Percentiles rank a stretch among this genome's conserved stretches.
Evolutionary conservation across 2,113 vertebrate species (phyloP).

Genomic region (Phoxinus phoxinus): DNA sequence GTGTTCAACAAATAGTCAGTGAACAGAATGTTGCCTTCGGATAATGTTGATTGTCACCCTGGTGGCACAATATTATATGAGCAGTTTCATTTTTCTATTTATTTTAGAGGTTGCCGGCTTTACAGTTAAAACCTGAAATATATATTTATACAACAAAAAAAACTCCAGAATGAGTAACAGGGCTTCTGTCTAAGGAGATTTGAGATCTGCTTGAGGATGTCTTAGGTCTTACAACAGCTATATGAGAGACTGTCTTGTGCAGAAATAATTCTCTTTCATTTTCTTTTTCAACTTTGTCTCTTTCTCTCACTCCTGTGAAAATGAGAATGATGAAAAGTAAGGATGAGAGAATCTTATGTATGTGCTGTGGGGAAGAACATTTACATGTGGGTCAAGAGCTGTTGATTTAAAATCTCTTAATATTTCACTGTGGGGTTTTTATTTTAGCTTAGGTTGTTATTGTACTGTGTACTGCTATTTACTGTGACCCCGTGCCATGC

Average conservation of each 20-base stretch:
- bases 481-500: conserved; percentile 9
- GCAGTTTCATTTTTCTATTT: not conserved
- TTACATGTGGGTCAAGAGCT: conserved; percentile 29
- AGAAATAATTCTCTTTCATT: conserved; percentile 35
- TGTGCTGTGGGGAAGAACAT: conserved; percentile 18
- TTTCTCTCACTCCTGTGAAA: conserved; percentile 19
- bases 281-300: conserved; percentile 19
- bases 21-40: not conserved
- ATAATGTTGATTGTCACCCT: not conserved
- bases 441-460: conserved; percentile 19
- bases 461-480: conserved; percentile 25
- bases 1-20: not conserved
- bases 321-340: conserved; percentile 19
- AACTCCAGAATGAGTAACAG: not conserved
- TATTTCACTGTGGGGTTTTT: conserved; percentile 18
- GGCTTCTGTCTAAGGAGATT: conserved; percentile 12
- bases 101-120: not conserved
- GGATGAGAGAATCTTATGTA: not conserved
- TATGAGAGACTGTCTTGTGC: conserved; percentile 24
- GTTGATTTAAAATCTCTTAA: conserved; percentile 30
- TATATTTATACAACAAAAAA: not conserved
- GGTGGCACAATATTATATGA: not conserved
- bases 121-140: not conserved
- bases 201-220: conserved; percentile 17
- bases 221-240: conserved; percentile 25